Conservation (phyloP, 2,113 vertebrate species). For the Ctenodactylus gundi region DNA sequence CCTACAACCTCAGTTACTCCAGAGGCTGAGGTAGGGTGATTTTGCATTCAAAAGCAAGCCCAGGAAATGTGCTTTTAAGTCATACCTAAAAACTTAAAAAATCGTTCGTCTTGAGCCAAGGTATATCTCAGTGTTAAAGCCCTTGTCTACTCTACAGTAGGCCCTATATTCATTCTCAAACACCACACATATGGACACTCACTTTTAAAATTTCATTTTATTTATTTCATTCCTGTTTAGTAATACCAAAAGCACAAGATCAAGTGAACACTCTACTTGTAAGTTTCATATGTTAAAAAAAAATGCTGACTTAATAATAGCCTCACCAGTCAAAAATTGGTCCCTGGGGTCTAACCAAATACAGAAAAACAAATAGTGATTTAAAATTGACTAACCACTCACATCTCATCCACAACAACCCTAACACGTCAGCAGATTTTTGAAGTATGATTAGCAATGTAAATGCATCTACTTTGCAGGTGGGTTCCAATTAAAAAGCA, state of each 20-base stretch:
- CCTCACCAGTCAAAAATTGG: conserved; percentile 3
- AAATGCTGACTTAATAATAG: conserved; percentile 60
- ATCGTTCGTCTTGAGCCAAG: too few relatives aligned
- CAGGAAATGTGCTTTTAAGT: not conserved
- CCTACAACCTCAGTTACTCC: not conserved
- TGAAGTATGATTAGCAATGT: conserved; percentile 72
- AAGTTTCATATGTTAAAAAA: conserved; percentile 7
- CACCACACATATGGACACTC: not conserved
- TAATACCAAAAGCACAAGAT: not conserved
- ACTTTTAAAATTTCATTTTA: not conserved
- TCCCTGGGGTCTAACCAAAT: conserved; percentile 58
- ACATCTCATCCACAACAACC: conserved; percentile 13
- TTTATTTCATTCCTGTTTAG: not conserved
- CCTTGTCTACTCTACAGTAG: not conserved
- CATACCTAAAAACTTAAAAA: not conserved
- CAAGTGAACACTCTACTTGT: not conserved
- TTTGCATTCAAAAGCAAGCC: not conserved
- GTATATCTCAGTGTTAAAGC: not conserved
- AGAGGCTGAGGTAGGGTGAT: not conserved
- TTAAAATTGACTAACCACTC: conserved; percentile 65
- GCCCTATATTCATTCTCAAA: not conserved
- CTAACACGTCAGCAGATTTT: conserved; percentile 71
- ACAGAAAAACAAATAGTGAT: conserved; percentile 72
- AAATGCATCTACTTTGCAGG: conserved; percentile 67
- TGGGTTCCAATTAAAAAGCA: conserved; percentile 60